These are phyloP conservation scores for Camelus bactrianus DNA, from an alignment of 2,113 vertebrate species.

Conservation along the genomic window DNA sequence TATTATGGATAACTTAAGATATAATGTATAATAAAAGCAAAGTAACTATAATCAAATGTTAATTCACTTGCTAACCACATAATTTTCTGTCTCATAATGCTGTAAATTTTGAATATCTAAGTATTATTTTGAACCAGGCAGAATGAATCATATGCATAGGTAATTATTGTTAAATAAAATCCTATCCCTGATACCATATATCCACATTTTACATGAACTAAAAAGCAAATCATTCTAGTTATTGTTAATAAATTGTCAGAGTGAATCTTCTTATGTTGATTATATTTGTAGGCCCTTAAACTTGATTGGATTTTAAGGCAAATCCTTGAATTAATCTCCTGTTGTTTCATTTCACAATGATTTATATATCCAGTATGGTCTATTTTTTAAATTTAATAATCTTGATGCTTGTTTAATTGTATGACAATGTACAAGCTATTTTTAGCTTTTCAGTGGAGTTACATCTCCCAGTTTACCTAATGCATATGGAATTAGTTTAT, in stretches of 20 bases:
- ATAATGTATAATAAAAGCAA: background rate
- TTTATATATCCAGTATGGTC: background rate
- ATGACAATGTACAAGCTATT: background rate
- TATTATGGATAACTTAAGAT: constrained; percentile 16
- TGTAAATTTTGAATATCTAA: constrained; percentile 43
- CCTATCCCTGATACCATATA: background rate
- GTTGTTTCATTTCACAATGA: background rate
- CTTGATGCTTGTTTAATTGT: background rate
- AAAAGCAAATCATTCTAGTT: background rate
- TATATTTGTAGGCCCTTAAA: constrained; percentile 34
- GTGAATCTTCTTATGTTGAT: constrained; percentile 35
- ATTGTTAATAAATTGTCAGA: constrained; percentile 48
- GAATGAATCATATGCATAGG: constrained; percentile 35
- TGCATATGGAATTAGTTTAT: background rate
- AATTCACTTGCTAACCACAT: background rate
- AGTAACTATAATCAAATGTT: constrained; percentile 7
- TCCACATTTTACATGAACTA: constrained; percentile 11
- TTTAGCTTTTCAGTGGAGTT: background rate
- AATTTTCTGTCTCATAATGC: constrained; percentile 57
- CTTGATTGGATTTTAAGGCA: constrained; percentile 28
- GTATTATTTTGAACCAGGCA: background rate
- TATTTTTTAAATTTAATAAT: constrained; percentile 26
- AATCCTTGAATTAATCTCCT: constrained; percentile 2
- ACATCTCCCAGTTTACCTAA: background rate
- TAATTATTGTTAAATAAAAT: constrained; percentile 53